A percentile compares a stretch with the other conserved stretches of the same genome.
phyloP scores from a whole-genome alignment of 2,113 vertebrate genomes.

The Brienomyrus brachyistius region DNA sequence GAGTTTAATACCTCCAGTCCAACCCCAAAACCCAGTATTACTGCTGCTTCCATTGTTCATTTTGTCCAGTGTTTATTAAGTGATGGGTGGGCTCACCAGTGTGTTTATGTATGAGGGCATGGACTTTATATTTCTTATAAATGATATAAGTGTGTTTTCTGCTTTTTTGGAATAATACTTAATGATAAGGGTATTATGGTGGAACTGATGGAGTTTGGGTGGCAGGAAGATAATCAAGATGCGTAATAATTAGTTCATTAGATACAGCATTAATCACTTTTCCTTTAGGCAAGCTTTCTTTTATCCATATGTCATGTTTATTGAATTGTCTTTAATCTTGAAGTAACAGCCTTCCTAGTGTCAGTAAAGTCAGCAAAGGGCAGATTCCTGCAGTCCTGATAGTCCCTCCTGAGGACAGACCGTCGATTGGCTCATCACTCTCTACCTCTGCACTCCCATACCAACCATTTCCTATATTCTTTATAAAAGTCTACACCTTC shows the following conservation, averaged over 20 bases:
- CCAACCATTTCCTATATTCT: not conserved
- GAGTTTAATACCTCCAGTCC: not conserved
- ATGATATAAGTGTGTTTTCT: not conserved
- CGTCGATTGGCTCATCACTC: not conserved
- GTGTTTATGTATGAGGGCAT: not conserved
- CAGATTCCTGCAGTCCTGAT: not conserved
- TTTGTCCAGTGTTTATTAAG: not conserved
- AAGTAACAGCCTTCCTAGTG: constrained; percentile 17
- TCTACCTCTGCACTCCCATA: constrained; percentile 20
- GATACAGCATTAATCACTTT: not conserved
- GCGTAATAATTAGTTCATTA: not conserved
- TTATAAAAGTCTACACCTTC: not conserved
- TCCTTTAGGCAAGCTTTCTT: not conserved
- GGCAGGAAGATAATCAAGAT: not conserved
- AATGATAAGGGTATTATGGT: not conserved
- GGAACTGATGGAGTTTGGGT: not conserved
- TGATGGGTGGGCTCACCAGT: not conserved
- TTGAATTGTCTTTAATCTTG: constrained; percentile 8
- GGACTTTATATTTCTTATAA: not conserved
- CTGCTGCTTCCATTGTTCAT: not conserved
- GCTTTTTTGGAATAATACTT: not conserved
- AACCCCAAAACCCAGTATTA: not conserved
- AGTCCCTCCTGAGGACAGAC: not conserved
- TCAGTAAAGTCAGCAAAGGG: not conserved
- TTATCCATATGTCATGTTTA: not conserved